Evolutionary conservation across 1,140 invertebrate genomes (phyloP), one percentile per base, ranked within the genome.

Genomic region (Anoplophora glabripennis): DNA sequence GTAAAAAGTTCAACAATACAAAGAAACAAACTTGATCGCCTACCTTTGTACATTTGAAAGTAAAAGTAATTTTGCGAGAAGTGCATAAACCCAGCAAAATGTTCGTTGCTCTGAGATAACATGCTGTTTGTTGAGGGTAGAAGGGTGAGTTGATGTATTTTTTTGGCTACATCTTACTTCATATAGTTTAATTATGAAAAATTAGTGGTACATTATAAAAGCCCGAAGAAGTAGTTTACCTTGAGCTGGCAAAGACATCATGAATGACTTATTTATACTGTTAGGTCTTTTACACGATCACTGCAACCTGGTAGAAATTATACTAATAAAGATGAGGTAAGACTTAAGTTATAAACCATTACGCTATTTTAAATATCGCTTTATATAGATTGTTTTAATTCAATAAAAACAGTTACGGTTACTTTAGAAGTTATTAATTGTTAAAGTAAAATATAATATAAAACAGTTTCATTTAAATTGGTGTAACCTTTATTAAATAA

Each of bases 241-340:
- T 68, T 68, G 66, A 68, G 55, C 46, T 63, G 59, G 61, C 57
- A 64, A 59, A 61, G 62, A 57, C 65, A 61, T 58, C 56, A 66
- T 51, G 36, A 51, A 63, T 55, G 41, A 53, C 57, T 53, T 63
- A 58, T 51, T 42, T 47, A 36, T 57, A 52, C 46, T 45, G n/a
- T 56, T 47, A 60, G 42, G 53, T 56, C 38, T 40, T 61, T 34
- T 14, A 15, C 14, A 45, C 42, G 36, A 41, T 53, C 38, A 38
- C 46, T 59, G 44, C 55, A 49, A 59, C 51, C 37, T 34, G 44
- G 11, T 55, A 14, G 40, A 54, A 52, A 35, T 52, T 53, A 57
- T 51, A 38, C 17, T 49, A 63, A 63, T 15, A 15, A 63, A 59
- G 58, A 59, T 58, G 56, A 59, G 56, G 57, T 63, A 63, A 63